phyloP scores from a whole-genome alignment of 1,140 invertebrate genomes.

The Drosophila orosa region DNA sequence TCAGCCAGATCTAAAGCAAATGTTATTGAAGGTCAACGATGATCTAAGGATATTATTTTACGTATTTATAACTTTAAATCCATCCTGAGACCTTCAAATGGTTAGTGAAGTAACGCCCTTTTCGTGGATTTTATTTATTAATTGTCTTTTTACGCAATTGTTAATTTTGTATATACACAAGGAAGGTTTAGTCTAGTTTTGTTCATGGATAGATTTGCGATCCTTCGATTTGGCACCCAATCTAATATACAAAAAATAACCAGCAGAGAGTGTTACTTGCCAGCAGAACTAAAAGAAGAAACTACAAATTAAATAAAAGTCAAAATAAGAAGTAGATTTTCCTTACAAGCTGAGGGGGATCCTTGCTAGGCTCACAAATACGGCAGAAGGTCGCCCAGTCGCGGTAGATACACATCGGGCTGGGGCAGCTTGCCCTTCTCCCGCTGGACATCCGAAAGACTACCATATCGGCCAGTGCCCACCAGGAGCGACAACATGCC shows the following conservation, averaged over 20 bases:
- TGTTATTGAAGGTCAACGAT: slow-evolving; percentile 1
- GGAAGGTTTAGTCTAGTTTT: slow-evolving; percentile 3
- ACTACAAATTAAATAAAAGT: slow-evolving; percentile 33
- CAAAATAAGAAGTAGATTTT: neutral
- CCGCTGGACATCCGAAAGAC: slow-evolving; percentile 84
- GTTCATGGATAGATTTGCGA: neutral
- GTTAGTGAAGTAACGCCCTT: slow-evolving; percentile 9
- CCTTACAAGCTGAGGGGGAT: slow-evolving; percentile 2
- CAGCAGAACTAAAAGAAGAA: slow-evolving; percentile 39
- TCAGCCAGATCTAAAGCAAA: slow-evolving; percentile 18
- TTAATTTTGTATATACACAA: neutral
- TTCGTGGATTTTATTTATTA: neutral
- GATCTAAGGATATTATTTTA: neutral
- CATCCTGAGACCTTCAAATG: neutral
- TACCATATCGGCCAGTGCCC: slow-evolving; percentile 89
- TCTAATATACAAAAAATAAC: slow-evolving; percentile 13
- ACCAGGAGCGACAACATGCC: slow-evolving; percentile 93
- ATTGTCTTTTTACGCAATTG: neutral
- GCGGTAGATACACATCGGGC: slow-evolving; percentile 90
- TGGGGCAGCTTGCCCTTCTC: slow-evolving; percentile 77
- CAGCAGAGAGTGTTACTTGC: slow-evolving; percentile 32
- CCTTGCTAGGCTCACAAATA: slow-evolving; percentile 14
- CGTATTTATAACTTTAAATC: neutral
- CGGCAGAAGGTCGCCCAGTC: slow-evolving; percentile 87
- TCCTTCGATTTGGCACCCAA: slow-evolving; percentile 18